These are phyloP conservation scores for Stictocephala bisonia DNA, from an alignment of 2,888 invertebrate genomes.

Conservation along the genomic window DNA sequence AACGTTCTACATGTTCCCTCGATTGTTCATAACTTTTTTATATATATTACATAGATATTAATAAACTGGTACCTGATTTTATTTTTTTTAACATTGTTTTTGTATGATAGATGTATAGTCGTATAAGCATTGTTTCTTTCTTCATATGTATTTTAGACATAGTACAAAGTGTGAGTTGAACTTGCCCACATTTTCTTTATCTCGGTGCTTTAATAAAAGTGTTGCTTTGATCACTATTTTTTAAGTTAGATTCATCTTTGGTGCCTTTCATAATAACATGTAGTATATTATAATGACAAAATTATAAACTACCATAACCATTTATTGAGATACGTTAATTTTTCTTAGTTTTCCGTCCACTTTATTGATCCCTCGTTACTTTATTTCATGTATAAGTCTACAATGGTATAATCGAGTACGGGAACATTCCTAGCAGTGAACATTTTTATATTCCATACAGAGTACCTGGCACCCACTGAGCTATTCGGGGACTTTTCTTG, in stretches of 20 bases:
- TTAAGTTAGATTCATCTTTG: conserved; percentile 35
- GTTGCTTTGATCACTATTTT: conserved; percentile 31
- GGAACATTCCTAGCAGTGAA: conserved; percentile 6
- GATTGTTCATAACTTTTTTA: conserved; percentile 37
- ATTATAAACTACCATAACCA: too few relatives aligned
- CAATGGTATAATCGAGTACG: background rate
- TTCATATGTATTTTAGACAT: conserved; percentile 33
- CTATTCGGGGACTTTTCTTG: too few relatives aligned
- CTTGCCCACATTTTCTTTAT: conserved; percentile 17
- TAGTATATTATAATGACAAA: conserved; percentile 20
- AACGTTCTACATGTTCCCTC: conserved; percentile 39
- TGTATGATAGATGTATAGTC: conserved; percentile 49
- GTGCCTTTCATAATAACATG: conserved; percentile 28
- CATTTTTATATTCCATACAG: conserved; percentile 25
- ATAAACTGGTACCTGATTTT: conserved; percentile 51
- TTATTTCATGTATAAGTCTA: background rate
- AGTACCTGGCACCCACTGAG: conserved; percentile 24
- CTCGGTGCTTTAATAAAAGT: conserved; percentile 30
- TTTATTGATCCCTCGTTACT: background rate
- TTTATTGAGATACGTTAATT: conserved; percentile 10
- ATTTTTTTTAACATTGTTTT: conserved; percentile 48
- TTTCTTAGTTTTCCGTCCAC: conserved; percentile 34
- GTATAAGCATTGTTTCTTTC: conserved; percentile 36
- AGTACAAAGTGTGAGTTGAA: conserved; percentile 21
- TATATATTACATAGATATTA: conserved; percentile 49